Percentiles rank a stretch among this genome's conserved stretches.
These are phyloP conservation scores for Malachius bipustulatus DNA, from an alignment of 2,888 invertebrate genomes.

Conservation along the genomic window DNA sequence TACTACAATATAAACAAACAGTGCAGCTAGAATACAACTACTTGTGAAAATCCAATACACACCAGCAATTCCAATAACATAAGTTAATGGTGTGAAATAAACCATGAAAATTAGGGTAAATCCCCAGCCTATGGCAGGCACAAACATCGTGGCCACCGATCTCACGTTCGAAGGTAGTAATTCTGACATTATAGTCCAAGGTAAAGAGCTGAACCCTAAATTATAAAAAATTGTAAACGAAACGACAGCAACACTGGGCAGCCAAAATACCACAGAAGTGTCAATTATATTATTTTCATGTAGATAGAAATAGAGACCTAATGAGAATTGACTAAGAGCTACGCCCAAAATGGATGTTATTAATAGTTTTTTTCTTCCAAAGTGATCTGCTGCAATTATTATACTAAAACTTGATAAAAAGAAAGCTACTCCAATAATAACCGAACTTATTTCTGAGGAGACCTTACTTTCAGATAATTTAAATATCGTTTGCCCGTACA, in stretches of 20 bases:
- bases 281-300: slow-evolving; percentile 40
- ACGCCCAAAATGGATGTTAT: slow-evolving; percentile 56
- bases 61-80: slow-evolving; percentile 45
- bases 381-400: slow-evolving; percentile 62
- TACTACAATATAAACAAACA: slow-evolving; percentile 64
- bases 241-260: slow-evolving; percentile 59
- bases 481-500: slow-evolving; percentile 61
- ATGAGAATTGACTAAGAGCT: slow-evolving; percentile 44
- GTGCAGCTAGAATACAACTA: slow-evolving; percentile 46
- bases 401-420: slow-evolving; percentile 58
- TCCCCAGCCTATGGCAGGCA: slow-evolving; percentile 62
- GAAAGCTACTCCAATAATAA: slow-evolving; percentile 65
- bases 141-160: slow-evolving; percentile 58
- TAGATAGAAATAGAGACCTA: slow-evolving; percentile 35
- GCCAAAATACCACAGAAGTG: slow-evolving; percentile 45
- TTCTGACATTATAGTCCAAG: slow-evolving; percentile 70
- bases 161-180: slow-evolving; percentile 68
- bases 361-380: slow-evolving; percentile 60
- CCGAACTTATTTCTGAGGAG: slow-evolving; percentile 53
- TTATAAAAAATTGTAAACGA: slow-evolving; percentile 38
- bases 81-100: slow-evolving; percentile 48
- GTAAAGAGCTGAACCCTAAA: slow-evolving; percentile 54
- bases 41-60: slow-evolving; percentile 61
- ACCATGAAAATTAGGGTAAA: slow-evolving; percentile 62
- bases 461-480: slow-evolving; percentile 49